phyloP scores from a whole-genome alignment of 2,113 vertebrate species.

The Vimba vimba region DNA sequence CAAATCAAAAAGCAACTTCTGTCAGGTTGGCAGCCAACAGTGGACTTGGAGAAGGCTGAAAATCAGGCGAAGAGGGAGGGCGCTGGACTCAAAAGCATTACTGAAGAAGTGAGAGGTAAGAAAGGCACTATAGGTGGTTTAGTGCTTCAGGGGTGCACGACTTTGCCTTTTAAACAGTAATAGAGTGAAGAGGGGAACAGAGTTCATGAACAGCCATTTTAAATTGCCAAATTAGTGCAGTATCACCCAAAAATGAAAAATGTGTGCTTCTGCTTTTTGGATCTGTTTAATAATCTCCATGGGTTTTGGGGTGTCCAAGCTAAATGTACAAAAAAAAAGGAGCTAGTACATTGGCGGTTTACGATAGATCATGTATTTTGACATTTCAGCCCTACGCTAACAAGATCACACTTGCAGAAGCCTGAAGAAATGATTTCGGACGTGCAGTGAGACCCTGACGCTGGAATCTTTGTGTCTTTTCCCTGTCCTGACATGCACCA shows the following conservation, averaged over 20 bases:
- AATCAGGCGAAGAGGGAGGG: conserved; percentile 44
- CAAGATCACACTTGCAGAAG: conserved; percentile 34
- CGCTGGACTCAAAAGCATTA: conserved; percentile 62
- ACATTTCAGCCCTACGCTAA: conserved; percentile 9
- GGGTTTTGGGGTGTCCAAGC: background rate
- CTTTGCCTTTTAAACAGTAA: background rate
- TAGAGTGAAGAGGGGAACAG: background rate
- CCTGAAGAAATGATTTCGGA: conserved; percentile 23
- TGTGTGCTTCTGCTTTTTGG: background rate
- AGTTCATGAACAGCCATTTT: background rate
- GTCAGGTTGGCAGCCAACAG: conserved; percentile 58
- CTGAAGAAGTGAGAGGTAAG: conserved; percentile 54
- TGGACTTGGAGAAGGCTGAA: conserved; percentile 45
- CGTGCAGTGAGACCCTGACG: background rate
- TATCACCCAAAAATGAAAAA: background rate
- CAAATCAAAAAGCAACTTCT: conserved; percentile 69
- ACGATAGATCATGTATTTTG: background rate
- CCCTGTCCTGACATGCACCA: conserved; percentile 37
- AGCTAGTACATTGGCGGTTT: too few relatives aligned
- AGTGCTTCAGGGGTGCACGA: conserved; percentile 49
- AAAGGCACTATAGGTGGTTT: conserved; percentile 47
- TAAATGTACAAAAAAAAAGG: background rate
- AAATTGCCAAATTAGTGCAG: background rate
- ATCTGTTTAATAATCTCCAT: background rate
- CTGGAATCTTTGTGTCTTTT: background rate